A percentile compares a stretch with the other conserved stretches of the same genome.
phyloP scores from a whole-genome alignment of 2,888 invertebrate species.

The Alloscopus bannaensis region DNA sequence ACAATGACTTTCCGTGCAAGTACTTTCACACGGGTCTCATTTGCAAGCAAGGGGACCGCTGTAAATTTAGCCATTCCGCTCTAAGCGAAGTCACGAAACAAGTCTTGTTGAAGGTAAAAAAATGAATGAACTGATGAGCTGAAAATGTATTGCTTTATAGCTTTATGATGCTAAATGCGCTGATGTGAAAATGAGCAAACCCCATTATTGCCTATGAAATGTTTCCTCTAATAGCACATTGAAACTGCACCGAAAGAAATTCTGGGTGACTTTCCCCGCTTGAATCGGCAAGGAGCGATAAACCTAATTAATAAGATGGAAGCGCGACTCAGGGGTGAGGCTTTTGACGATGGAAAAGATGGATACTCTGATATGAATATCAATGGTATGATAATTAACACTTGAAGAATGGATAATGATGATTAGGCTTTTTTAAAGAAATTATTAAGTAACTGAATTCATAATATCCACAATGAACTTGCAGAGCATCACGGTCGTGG shows the following conservation, averaged over 20 bases:
- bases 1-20: constrained; percentile 97
- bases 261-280: constrained; percentile 90
- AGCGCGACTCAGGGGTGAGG: constrained; percentile 65
- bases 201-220: neutral
- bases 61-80: constrained; percentile 95
- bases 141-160: constrained; percentile 9
- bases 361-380: constrained; percentile 43
- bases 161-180: neutral
- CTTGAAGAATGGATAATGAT: neutral
- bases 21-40: constrained; percentile 95
- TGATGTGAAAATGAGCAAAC: neutral
- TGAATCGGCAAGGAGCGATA: constrained; percentile 86
- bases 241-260: constrained; percentile 94
- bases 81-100: constrained; percentile 86
- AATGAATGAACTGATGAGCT: neutral
- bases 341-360: constrained; percentile 55
- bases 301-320: constrained; percentile 71
- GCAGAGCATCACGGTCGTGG: constrained; percentile 51
- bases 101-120: constrained; percentile 77
- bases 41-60: constrained; percentile 87
- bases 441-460: too few relatives aligned
- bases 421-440: constrained; percentile 1
- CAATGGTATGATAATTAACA: constrained; percentile 44
- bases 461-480: neutral
- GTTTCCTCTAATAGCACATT: constrained; percentile 86